Evolutionary conservation across 2,888 invertebrate genomes (phyloP).

Genomic region (Rhamphomyia laevipes): DNA sequence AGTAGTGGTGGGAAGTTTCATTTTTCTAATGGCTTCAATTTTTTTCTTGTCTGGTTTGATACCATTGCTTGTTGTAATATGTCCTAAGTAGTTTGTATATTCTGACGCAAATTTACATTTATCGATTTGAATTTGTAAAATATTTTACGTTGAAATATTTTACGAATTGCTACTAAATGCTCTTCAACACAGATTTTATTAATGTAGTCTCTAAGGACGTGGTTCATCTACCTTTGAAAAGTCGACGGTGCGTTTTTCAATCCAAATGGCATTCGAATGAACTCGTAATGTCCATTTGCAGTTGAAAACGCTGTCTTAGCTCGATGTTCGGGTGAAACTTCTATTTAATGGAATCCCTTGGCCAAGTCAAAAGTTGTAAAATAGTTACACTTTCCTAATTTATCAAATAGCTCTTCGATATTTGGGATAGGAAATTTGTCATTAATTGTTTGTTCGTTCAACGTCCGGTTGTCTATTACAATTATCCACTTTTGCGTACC

Average conservation of each 20-base stretch:
- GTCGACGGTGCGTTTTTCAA: conserved; percentile 4
- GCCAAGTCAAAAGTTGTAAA: conserved; percentile 11
- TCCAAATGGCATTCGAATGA: conserved; percentile 9
- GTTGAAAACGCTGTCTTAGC: conserved; percentile 4
- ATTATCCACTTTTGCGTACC: background rate
- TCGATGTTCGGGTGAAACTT: background rate
- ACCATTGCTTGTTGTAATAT: no score
- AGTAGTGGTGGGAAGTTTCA: no score
- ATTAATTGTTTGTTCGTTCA: conserved; percentile 2
- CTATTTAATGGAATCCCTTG: conserved; percentile 13
- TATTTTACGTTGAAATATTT: no score
- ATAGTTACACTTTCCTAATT: conserved; percentile 11
- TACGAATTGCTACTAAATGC: background rate
- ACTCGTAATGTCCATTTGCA: conserved; percentile 7
- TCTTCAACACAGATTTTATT: background rate
- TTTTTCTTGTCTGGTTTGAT: no score
- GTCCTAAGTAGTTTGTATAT: no score
- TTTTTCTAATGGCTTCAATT: no score
- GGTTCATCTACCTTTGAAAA: background rate
- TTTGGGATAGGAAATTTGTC: no score
- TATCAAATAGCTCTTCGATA: no score
- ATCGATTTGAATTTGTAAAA: no score
- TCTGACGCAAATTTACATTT: no score
- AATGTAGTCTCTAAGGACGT: background rate
- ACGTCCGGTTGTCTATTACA: background rate